These are phyloP conservation scores for Lepidocolaptes lacrymiger DNA, from an alignment of 2,797 vertebrate genomes.

Conservation along the genomic window DNA sequence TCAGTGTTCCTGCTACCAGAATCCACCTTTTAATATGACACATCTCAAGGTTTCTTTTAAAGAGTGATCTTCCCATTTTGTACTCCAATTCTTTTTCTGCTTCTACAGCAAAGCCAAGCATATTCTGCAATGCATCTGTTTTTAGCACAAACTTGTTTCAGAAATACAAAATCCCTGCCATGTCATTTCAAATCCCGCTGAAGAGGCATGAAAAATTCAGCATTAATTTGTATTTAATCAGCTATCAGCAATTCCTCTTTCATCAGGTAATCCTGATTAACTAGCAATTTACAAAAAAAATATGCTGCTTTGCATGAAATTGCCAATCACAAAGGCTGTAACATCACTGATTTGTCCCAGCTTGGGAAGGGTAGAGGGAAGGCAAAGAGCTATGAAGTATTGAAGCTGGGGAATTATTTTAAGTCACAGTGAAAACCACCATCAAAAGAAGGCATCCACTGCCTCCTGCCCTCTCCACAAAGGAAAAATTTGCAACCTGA, in stretches of 20 bases:
- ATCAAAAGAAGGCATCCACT: background rate
- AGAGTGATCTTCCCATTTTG: background rate
- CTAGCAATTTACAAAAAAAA: background rate
- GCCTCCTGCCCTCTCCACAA: too few relatives aligned
- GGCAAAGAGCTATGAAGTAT: background rate
- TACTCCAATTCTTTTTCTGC: background rate
- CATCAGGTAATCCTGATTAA: constrained; percentile 15
- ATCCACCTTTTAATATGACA: background rate
- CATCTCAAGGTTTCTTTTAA: background rate
- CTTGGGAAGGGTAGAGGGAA: background rate
- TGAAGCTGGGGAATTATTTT: rapidly evolving
- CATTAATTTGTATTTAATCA: constrained; percentile 4
- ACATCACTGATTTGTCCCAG: background rate
- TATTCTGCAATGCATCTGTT: background rate
- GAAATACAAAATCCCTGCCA: background rate
- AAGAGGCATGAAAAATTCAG: constrained; percentile 12
- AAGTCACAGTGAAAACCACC: background rate
- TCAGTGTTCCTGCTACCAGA: background rate
- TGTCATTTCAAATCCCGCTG: background rate
- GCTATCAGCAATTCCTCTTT: background rate
- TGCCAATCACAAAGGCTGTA: background rate
- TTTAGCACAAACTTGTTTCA: constrained; percentile 1
- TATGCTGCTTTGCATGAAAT: background rate
- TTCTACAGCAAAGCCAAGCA: background rate
- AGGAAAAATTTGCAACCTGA: background rate